Base-by-base conservation (phyloP, 37 sponge, comb jelly and placozoan genomes). In the Beroe ovata region DNA sequence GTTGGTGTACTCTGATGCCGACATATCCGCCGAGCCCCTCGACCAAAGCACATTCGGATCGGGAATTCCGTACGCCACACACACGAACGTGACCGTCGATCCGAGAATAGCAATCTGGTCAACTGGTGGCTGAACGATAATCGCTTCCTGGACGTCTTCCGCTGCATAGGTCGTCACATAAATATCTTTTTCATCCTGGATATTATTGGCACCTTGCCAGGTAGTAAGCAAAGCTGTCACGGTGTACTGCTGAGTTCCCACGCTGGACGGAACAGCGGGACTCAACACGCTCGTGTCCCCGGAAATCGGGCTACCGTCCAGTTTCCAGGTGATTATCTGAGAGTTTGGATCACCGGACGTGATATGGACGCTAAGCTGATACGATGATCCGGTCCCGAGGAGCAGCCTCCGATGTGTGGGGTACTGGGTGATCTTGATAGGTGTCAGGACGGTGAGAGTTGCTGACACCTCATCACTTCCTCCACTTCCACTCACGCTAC, bases 41-140 rank as follows among this genome's bases (percentile, higher is more conserved):
- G 54, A 32, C 84, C 84, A 77, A 21, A 20, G 26, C 54, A 77
- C 84, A 77, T 19, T 77, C 8, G 84, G 84, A 35, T 77, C 84
- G 28, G 84, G 84, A 1, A 77, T 77, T 3, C 84, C 84, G 33
- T 36, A 77, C 84, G 84, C 84, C 8, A 77, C 84, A 77, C 84
- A 77, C n/a, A 32, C 84, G 41, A 77, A 77, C 2, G 84, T 77
- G 0, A 77, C 84, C 8, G 84, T 77, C 28, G 84, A 77, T 20
- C 84, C 84, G 39, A 77, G 33, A 11, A 77, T 77, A 77, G 84
- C 84, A 4, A 35, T 77, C 28, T 77, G 42, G 25, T 77, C 84
- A 20, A 36, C 54, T 23, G 84, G 84, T 1, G 84, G 36, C 47
- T 77, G 84, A 23, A 77, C 33, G n/a, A 77, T 36, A 0, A 77